phyloP scores from a whole-genome alignment of 2,113 vertebrate genomes.

The Vidua macroura region DNA sequence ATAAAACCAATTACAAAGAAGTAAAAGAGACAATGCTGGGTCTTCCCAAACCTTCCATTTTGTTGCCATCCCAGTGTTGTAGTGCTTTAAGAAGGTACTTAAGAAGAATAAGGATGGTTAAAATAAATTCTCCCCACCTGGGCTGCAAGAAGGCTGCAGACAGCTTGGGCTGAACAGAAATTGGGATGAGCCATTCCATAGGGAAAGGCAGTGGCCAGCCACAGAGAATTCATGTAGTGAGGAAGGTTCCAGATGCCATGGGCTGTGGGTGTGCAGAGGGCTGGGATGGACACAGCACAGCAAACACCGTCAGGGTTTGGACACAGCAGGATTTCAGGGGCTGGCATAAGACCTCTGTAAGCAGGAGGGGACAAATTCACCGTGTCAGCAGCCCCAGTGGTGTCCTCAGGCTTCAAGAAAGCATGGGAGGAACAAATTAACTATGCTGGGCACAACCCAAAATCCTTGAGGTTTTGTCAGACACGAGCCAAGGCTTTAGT shows the following conservation, averaged over 20 bases:
- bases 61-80: not conserved
- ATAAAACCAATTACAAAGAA: not conserved
- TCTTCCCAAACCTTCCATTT: not conserved
- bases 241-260: not conserved
- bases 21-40: not conserved
- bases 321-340: not conserved
- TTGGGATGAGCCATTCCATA: accelerated
- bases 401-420: not conserved
- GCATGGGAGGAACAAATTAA: constrained; percentile 27
- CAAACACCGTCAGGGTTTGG: not conserved
- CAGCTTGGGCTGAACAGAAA: not conserved
- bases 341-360: not conserved
- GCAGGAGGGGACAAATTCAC: not conserved
- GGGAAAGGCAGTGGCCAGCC: not conserved
- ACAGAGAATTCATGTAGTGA: not conserved
- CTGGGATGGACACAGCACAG: not conserved
- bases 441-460: not conserved
- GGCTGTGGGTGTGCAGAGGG: not conserved
- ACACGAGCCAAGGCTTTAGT: not conserved
- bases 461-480: not conserved
- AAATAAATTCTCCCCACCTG: not conserved
- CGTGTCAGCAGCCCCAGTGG: not conserved
- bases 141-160: not conserved
- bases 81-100: not conserved
- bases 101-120: not conserved